Evolutionary conservation across 2,888 invertebrate genomes (phyloP).

Genomic region (Drosophila planitibia): DNA sequence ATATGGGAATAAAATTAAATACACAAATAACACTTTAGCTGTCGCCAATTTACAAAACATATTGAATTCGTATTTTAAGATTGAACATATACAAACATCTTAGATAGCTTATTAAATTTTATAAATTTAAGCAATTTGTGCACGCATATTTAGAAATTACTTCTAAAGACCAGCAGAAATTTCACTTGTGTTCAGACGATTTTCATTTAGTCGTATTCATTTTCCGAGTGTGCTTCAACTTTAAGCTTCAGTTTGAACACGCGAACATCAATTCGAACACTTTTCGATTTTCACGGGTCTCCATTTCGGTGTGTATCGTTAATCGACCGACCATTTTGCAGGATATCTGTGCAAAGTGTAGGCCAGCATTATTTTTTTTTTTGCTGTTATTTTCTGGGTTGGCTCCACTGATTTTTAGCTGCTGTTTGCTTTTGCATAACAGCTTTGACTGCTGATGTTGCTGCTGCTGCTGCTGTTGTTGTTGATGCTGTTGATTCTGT

Average conservation of each 20-base stretch:
- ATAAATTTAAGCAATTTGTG: neutral
- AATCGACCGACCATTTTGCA: conserved; percentile 9
- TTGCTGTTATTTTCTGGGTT: neutral
- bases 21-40: fast-evolving
- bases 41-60: neutral
- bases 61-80: neutral
- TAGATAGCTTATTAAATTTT: neutral
- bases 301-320: conserved; percentile 20
- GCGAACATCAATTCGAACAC: neutral
- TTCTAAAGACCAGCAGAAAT: neutral
- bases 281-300: conserved; percentile 1
- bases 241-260: neutral
- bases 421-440: conserved; percentile 68
- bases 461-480: fast-evolving
- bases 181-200: neutral
- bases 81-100: neutral
- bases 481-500: neutral
- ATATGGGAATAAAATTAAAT: neutral
- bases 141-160: neutral
- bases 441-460: conserved; percentile 23
- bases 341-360: neutral
- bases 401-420: conserved; percentile 50
- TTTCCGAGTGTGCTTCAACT: neutral
- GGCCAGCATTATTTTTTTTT: conserved; percentile 8
- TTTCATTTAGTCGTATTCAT: neutral